Evolutionary conservation across 2,797 vertebrate species (phyloP), one percentile per base, ranked within the genome.

Genomic region (Huso huso): DNA sequence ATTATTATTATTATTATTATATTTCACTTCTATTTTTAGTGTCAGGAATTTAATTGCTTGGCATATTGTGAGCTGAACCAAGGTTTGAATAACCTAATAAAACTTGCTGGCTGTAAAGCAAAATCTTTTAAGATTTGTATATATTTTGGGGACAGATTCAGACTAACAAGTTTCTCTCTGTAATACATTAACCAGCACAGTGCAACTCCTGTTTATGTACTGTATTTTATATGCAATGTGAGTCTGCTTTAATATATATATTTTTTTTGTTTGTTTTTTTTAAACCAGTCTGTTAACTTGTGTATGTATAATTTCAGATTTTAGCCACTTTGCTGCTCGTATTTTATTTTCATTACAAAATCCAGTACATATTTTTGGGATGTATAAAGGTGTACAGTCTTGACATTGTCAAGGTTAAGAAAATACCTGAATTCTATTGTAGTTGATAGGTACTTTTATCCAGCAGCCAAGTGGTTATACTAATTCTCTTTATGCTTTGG

Each of bases 31-130:
- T 79, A 75, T 37, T 77, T 78, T 75, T 82, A 80, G 76, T 80
- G 72, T 83, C 82, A 81, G 64, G 79, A 83, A 89, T 80, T 86
- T 74, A 81, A 84, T 76, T 77, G 70, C 82, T 88, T 84, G 80
- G 76, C 77, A 77, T 87, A 79, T 87, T 81, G 87, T 82, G 82
- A 88, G 83, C 80, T 88, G 81, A 84, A 92, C 84, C 85, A 83
- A 88, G 83, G 78, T 89, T 86, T 85, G 87, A 89, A 78, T 79
- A 90, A 90, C 87, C 83, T 90, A 91, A 93, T 89, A 94, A 89
- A 95, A 94, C 93, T 95, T 94, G 92, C 93, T 96, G 94, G 92
- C 90, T 92, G 79, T 87, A 81, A 86, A 89, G 88, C 86, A 90
- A 90, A 89, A 83, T 86, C 71, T 76, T 85, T 74, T 88, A 86